phyloP scores from a whole-genome alignment of 2,113 vertebrate genomes.

The Garra rufa region DNA sequence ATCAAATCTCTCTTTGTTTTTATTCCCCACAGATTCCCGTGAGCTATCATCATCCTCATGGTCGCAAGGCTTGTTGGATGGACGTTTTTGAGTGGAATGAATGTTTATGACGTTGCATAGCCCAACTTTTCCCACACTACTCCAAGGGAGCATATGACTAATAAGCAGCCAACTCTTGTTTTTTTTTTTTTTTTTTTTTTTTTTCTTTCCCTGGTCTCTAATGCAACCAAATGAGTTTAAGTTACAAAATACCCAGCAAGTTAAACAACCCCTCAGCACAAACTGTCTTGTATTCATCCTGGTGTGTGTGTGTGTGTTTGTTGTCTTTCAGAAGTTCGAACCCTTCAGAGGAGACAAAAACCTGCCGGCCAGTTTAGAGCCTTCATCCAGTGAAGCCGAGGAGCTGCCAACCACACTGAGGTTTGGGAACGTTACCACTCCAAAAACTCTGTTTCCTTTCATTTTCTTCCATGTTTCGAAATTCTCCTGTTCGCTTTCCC shows the following conservation, averaged over 20 bases:
- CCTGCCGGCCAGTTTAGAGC: constrained; percentile 92
- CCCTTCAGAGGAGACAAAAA: constrained; percentile 93
- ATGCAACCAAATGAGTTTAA: background rate
- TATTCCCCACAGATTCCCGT: constrained; percentile 67
- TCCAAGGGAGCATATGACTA: constrained; percentile 39
- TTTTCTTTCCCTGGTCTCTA: constrained; percentile 14
- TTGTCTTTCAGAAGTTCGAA: constrained; percentile 87
- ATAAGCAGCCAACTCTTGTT: constrained; percentile 15
- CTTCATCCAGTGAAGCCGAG: constrained; percentile 86
- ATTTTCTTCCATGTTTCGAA: constrained; percentile 20
- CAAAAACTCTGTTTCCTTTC: constrained; percentile 4
- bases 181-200: background rate
- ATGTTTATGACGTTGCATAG: constrained; percentile 65
- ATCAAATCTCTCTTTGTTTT: constrained; percentile 52
- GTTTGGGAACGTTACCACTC: constrained; percentile 71
- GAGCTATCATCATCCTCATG: constrained; percentile 65
- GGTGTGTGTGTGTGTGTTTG: constrained; percentile 36
- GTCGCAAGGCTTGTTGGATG: constrained; percentile 63
- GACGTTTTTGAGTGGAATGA: constrained; percentile 73
- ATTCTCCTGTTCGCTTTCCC: background rate
- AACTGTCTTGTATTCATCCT: constrained; percentile 24
- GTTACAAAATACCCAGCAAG: background rate
- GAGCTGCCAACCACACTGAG: constrained; percentile 87
- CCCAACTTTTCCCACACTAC: constrained; percentile 63
- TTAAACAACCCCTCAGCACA: background rate